Evolutionary conservation across 2,113 vertebrate genomes (phyloP).

Genomic region (Cichladusa arquata): DNA sequence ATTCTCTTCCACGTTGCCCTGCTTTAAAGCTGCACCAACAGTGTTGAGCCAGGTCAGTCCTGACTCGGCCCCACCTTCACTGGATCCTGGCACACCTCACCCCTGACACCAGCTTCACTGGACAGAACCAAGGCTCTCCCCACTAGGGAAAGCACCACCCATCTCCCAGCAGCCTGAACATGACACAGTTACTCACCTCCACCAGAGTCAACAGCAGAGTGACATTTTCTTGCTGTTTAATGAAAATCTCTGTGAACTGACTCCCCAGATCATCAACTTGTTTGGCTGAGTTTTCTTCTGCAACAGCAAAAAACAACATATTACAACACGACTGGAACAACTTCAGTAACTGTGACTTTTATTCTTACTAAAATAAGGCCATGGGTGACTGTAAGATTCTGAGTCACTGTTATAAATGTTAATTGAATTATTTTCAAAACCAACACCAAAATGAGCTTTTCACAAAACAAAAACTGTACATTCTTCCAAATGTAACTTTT

Average conservation of each 20-base stretch:
- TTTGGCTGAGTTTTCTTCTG: slow-evolving; percentile 89
- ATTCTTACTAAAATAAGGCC: neutral
- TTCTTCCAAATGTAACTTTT: neutral
- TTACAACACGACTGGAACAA: neutral
- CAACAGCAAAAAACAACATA: slow-evolving; percentile 34
- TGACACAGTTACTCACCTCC: slow-evolving; percentile 77
- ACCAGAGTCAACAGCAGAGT: slow-evolving; percentile 87
- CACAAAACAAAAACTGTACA: neutral
- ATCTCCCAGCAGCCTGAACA: neutral
- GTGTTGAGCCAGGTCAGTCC: neutral
- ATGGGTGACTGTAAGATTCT: neutral
- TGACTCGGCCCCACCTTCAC: neutral
- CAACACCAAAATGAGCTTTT: neutral
- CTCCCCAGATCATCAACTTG: slow-evolving; percentile 88
- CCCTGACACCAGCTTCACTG: neutral
- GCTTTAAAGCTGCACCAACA: neutral
- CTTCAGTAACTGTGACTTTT: neutral
- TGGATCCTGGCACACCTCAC: neutral
- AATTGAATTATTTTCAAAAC: neutral
- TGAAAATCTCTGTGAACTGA: slow-evolving; percentile 92
- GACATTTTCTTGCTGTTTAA: slow-evolving; percentile 91
- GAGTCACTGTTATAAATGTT: neutral
- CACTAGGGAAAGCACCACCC: neutral
- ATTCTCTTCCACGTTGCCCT: neutral
- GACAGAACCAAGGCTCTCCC: neutral